Base-by-base conservation (phyloP, 1,140 invertebrate species). In the Neelides sp. region DNA sequence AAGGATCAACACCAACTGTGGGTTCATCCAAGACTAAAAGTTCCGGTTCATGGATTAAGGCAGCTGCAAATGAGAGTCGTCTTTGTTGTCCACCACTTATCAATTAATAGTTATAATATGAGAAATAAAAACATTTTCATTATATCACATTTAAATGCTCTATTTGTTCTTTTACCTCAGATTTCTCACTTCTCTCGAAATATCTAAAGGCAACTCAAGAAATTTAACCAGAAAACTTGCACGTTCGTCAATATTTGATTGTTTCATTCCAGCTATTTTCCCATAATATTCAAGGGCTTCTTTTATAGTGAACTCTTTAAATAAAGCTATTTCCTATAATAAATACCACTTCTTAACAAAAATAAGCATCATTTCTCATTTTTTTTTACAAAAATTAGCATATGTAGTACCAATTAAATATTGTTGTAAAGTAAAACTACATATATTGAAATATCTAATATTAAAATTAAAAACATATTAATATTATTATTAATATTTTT, bases 261-360 rank as follows among this genome's bases (percentile, higher is more conserved):
- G 78, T 1, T 71, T 68, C 82, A 94, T 86, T 13, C 81, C 82
- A 48, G 84, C 80, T 47, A 92, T 79, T 73, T 85, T 82, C 3
- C 90, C 90, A 65, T 93, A 95, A 66, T 90, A 96, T 52, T 81
- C 77, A 65, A 94, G 76, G 0, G 88, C 93, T 66, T 95, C 90
- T 32, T 79, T 69, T 46, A 93, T 92, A 1, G 85, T 83, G 64
- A 94, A 91, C 66, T 93, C 87, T 3, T 83, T 80, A 63, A 90
- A 93, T 4, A 96, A 71, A 0, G 90, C 87, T n/a, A 88, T 76
- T 72, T 96, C 91, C 77, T 92, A 73, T 20, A 68, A 67, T 56
- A 1, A 36, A 5, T n/a, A n/a, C n/a, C n/a, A n/a, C n/a, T n/a
- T n/a, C n/a, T n/a, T n/a, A 20, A 28, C 15, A 19, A 34, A 48